phyloP scores from a whole-genome alignment of 2,888 invertebrate genomes.

The Phaonia tiefii region DNA sequence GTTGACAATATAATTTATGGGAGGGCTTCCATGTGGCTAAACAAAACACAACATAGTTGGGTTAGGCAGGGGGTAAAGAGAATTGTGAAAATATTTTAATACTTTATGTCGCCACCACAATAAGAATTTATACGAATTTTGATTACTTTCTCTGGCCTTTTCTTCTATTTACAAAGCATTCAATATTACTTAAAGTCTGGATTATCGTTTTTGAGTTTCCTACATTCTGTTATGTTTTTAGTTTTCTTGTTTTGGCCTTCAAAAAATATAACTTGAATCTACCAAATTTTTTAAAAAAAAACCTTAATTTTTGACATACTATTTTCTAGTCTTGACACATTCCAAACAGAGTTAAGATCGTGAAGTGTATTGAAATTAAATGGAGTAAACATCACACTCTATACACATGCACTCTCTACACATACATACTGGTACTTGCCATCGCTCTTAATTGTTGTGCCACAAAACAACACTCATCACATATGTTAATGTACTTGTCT shows the following conservation, averaged over 20 bases:
- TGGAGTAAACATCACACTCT: neutral
- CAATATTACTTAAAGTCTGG: conserved; percentile 10
- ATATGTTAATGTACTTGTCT: conserved; percentile 64
- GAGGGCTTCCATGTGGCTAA: too few species aligned
- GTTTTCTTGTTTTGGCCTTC: neutral
- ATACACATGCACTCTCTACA: too few species aligned
- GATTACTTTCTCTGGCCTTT: neutral
- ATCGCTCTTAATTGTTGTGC: conserved; percentile 56
- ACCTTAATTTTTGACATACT: neutral
- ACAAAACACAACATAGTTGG: neutral
- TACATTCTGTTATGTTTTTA: neutral
- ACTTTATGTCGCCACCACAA: conserved; percentile 33
- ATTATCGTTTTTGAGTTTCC: conserved; percentile 10
- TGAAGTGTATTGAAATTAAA: conserved; percentile 11
- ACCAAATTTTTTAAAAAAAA: neutral
- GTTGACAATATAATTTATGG: too few species aligned
- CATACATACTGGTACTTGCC: conserved; percentile 13
- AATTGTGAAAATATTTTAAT: conserved; percentile 26
- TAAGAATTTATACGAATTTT: conserved; percentile 5
- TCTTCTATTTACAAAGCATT: neutral
- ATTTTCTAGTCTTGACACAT: too few species aligned
- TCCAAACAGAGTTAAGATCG: neutral
- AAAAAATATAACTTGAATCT: neutral
- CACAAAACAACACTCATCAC: conserved; percentile 67
- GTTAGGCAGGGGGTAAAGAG: too few species aligned